Percentiles rank a stretch among this genome's conserved stretches.
Conservation (phyloP, 1,140 invertebrate species). For the Mizuhopecten yessoensis region DNA sequence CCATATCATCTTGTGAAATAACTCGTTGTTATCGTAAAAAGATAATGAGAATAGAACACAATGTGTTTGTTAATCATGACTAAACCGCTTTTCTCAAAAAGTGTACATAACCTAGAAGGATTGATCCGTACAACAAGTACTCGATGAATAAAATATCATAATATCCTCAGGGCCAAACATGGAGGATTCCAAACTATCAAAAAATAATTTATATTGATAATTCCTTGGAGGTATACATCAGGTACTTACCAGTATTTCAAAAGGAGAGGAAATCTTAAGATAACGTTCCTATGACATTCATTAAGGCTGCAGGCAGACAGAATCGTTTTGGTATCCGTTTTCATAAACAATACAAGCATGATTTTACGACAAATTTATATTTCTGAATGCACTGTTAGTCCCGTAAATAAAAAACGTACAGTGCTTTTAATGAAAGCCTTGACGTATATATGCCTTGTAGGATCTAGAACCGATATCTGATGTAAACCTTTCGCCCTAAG, state of each 20-base stretch:
- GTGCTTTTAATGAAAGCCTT: neutral
- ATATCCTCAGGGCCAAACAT: neutral
- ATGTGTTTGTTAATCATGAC: too few species aligned
- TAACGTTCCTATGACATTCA: neutral
- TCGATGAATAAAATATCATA: neutral
- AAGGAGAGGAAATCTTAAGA: neutral
- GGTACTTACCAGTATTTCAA: neutral
- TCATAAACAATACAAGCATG: neutral
- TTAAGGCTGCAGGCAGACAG: neutral
- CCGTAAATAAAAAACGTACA: neutral
- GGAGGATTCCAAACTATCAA: neutral
- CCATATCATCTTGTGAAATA: too few species aligned
- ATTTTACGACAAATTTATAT: neutral
- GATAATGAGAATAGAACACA: too few species aligned
- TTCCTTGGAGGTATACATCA: neutral
- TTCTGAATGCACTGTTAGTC: neutral
- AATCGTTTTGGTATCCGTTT: too few species aligned
- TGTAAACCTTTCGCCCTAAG: neutral
- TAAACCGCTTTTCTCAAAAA: too few species aligned
- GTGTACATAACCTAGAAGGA: too few species aligned
- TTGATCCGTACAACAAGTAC: too few species aligned
- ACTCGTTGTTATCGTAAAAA: too few species aligned
- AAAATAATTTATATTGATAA: neutral
- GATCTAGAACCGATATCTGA: neutral
- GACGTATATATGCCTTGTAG: neutral